Conservation (phyloP, 2,797 vertebrate genomes). For the Danio tinwini region DNA sequence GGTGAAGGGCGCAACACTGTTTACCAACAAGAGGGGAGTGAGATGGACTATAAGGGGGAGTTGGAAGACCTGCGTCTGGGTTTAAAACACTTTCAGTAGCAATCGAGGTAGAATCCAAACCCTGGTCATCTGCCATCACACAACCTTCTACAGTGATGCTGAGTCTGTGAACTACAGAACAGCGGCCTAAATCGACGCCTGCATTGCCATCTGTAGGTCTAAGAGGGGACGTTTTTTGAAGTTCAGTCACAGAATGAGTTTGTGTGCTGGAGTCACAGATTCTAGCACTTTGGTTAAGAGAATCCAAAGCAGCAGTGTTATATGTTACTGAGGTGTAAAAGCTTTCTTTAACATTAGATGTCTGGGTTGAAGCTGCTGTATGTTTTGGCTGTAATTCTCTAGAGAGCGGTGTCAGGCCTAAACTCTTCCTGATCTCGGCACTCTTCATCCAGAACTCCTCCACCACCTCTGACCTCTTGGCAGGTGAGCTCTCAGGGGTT, state of each 20-base stretch:
- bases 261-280: constrained; percentile 33
- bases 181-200: constrained; percentile 48
- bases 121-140: constrained; percentile 72
- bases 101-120: constrained; percentile 77
- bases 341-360: constrained; percentile 34
- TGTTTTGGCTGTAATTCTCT: constrained; percentile 69
- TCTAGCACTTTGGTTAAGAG: constrained; percentile 11
- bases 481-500: constrained; percentile 69
- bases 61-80: constrained; percentile 82
- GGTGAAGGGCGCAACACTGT: background rate
- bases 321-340: constrained; percentile 42
- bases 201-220: background rate
- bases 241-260: constrained; percentile 44
- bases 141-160: constrained; percentile 72
- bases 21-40: constrained; percentile 56
- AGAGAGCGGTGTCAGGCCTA: constrained; percentile 79
- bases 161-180: constrained; percentile 67
- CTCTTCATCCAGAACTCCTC: constrained; percentile 90
- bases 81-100: constrained; percentile 82
- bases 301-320: constrained; percentile 29
- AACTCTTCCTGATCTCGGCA: constrained; percentile 83
- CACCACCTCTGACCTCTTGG: constrained; percentile 79
- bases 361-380: constrained; percentile 1
- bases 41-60: constrained; percentile 83
- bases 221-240: constrained; percentile 61